These are phyloP conservation scores for human (Homo sapiens) DNA, from an alignment of 2,113 vertebrate genomes.

Conservation along the genomic window GRCh38 chrX:101983001-101983500, in stretches of 20 bases:
- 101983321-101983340: too few species aligned
- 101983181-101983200: neutral
- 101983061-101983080: too few species aligned
- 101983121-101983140: neutral
- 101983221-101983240: neutral
- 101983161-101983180: neutral
- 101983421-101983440: neutral
- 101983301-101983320: too few species aligned
- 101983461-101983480: neutral
- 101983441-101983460: neutral
- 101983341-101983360: too few species aligned
- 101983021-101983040: too few species aligned
- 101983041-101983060: too few species aligned
- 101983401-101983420: neutral
- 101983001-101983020: neutral
- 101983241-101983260: neutral
- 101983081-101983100: neutral
- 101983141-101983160: neutral
- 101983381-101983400: neutral
- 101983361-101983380: neutral
- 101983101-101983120: neutral
- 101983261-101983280: too few species aligned
- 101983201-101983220: neutral
- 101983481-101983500: neutral
- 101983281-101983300: too few species aligned